These are phyloP conservation scores for Gobiocypris rarus DNA, from an alignment of 2,113 vertebrate species.

Conservation along the genomic window DNA sequence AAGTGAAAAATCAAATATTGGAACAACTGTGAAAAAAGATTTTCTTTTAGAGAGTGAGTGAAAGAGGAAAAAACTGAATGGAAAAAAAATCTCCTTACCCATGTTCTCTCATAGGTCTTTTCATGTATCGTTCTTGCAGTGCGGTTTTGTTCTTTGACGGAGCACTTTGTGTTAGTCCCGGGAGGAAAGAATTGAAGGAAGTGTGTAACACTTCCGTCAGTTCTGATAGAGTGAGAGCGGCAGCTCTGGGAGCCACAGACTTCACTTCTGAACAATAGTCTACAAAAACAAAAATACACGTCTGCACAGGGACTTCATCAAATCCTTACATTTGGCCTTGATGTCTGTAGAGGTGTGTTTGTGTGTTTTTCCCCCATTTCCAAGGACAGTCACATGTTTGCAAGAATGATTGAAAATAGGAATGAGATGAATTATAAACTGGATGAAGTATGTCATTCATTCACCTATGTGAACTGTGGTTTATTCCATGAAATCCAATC, in stretches of 20 bases:
- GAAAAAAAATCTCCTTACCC: slow-evolving; percentile 50
- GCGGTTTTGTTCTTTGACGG: slow-evolving; percentile 17
- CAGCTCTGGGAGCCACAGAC: slow-evolving; percentile 1
- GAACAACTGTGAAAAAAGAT: neutral
- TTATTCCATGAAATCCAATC: neutral
- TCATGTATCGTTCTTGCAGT: slow-evolving; percentile 38
- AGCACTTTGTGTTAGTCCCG: slow-evolving; percentile 7
- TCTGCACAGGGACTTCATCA: slow-evolving; percentile 24
- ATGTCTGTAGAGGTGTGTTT: slow-evolving; percentile 18
- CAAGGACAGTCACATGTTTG: neutral
- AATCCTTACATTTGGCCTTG: neutral
- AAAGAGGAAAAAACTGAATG: neutral
- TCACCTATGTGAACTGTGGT: neutral
- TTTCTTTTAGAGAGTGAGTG: neutral
- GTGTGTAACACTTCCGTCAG: slow-evolving; percentile 34
- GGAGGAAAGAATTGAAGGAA: slow-evolving; percentile 42
- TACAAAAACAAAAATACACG: neutral
- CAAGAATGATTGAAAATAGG: neutral
- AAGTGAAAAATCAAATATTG: neutral
- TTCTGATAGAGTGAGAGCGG: slow-evolving; percentile 18
- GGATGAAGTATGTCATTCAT: neutral
- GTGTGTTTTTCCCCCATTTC: neutral
- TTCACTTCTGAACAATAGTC: neutral
- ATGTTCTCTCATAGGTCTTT: slow-evolving; percentile 34
- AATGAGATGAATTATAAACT: neutral